Percentiles rank a stretch among this genome's conserved stretches.
These are phyloP conservation scores for Clupea harengus DNA, from an alignment of 2,113 vertebrate genomes.

Conservation along the genomic window DNA sequence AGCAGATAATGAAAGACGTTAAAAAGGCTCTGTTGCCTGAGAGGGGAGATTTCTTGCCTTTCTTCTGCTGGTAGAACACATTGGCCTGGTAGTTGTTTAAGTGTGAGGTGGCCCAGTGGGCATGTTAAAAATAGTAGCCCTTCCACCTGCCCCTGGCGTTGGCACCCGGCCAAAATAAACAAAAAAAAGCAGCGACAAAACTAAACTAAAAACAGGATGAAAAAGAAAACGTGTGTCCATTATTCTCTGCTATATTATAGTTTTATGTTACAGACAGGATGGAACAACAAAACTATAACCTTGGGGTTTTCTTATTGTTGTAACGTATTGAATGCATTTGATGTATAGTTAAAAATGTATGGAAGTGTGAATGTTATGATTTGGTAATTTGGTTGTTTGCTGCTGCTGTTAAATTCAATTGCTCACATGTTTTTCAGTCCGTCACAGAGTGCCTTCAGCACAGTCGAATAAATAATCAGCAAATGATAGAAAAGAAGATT, in stretches of 20 bases:
- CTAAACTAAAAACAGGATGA: neutral
- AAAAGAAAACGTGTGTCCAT: neutral
- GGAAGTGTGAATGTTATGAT: neutral
- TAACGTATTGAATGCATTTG: neutral
- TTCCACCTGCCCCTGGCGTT: slow-evolving; percentile 29
- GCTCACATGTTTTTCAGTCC: neutral
- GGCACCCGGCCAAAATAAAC: slow-evolving; percentile 13
- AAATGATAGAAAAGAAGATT: neutral
- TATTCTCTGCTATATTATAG: neutral
- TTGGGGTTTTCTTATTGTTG: neutral
- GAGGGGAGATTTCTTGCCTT: slow-evolving; percentile 30
- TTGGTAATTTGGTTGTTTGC: neutral
- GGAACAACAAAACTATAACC: neutral
- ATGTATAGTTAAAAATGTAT: neutral
- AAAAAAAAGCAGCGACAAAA: slow-evolving; percentile 16
- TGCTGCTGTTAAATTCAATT: neutral
- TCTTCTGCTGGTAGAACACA: slow-evolving; percentile 36
- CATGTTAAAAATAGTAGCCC: slow-evolving; percentile 28
- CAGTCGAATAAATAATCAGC: neutral
- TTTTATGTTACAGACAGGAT: neutral
- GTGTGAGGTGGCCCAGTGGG: slow-evolving; percentile 17
- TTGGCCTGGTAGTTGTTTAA: slow-evolving; percentile 35
- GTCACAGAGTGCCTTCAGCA: neutral
- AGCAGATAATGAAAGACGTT: slow-evolving; percentile 35
- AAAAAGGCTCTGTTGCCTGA: slow-evolving; percentile 26